Base-by-base conservation (phyloP, 2,113 vertebrate species). In the Zapornia atra region DNA sequence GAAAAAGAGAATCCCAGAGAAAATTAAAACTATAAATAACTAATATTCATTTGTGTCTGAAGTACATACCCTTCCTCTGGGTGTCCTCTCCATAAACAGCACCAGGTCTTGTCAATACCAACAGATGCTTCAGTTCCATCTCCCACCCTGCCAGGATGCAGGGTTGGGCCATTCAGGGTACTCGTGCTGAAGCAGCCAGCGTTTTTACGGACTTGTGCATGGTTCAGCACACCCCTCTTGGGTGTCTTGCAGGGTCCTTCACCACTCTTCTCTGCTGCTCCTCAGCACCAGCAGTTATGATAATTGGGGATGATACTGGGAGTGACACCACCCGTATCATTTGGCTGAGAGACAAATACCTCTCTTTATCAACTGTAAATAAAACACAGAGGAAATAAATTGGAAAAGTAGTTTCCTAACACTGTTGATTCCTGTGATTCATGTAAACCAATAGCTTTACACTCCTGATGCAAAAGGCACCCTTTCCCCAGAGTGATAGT, bases 331-430 rank as follows among this genome's bases (percentile, higher is more conserved):
- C 36, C 26, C 34, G 3, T 14, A 15, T 51, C 5, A 4, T 48
- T 48, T 76, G 38, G 4, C 33, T 42, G 36, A 72, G 34, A 88
- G 17, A 51, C 15, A 72, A 82, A 56, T 22, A 48, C 10, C 44
- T 75, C 38, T 31, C 29, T 44, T 0, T 4, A 68, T 14, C 0
- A 0, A 24, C 34, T 2, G 5, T 38, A 57, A 90, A 38, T 34
- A 84, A 71, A 91, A 59, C 17, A 65, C 7, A 15, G 20, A 44
- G 10, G 17, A 72, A 88, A 69, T 42, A 48, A 8, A 2, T 9
- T 25, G 38, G 20, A 85, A 89, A 60, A 1, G 2, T 38, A 1
- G 1, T 66, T 85, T 68, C 19, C 38, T 82, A 56, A 48, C 40
- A 28, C 2, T 60, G 65, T 33, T 42, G 46, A 12, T 57, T 72